Conservation (phyloP, 2,888 invertebrate species). For the Nesidiocoris tenuis region DNA sequence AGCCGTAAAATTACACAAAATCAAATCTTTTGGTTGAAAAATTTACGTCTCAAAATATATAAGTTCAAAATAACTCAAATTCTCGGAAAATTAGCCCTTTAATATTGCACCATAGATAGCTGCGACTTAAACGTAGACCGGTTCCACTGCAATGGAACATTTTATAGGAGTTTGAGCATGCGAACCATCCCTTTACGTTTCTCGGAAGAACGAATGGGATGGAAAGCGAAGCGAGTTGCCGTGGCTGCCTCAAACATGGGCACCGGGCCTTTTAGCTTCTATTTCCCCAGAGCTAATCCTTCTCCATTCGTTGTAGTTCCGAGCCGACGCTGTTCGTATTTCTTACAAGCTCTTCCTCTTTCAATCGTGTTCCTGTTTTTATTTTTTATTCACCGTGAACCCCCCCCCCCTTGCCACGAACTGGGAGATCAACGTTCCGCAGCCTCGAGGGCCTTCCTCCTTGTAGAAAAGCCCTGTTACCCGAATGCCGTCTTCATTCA, state of each 20-base stretch:
- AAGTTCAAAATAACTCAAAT: too few relatives aligned
- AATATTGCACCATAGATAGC: too few relatives aligned
- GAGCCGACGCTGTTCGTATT: neutral
- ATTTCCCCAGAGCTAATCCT: slow-evolving; percentile 34
- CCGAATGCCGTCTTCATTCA: neutral
- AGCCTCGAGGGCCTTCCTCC: neutral
- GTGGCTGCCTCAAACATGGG: neutral
- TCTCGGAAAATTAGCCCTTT: too few relatives aligned
- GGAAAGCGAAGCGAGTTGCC: neutral
- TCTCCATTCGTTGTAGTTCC: slow-evolving; percentile 24
- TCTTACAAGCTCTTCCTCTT: neutral
- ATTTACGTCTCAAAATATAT: too few relatives aligned
- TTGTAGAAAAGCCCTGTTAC: neutral
- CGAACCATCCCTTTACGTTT: too few relatives aligned
- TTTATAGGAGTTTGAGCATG: too few relatives aligned
- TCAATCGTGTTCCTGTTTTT: neutral
- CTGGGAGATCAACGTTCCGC: neutral
- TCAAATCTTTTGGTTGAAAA: too few relatives aligned
- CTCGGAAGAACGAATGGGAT: too few relatives aligned
- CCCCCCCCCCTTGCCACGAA: neutral
- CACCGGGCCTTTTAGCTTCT: slow-evolving; percentile 19
- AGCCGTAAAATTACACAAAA: too few relatives aligned
- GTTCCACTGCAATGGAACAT: too few relatives aligned
- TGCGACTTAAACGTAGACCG: too few relatives aligned
- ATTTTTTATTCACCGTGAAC: slow-evolving; percentile 28